phyloP scores from a whole-genome alignment of 2,113 vertebrate species.

The Neolamprologus ventralis region DNA sequence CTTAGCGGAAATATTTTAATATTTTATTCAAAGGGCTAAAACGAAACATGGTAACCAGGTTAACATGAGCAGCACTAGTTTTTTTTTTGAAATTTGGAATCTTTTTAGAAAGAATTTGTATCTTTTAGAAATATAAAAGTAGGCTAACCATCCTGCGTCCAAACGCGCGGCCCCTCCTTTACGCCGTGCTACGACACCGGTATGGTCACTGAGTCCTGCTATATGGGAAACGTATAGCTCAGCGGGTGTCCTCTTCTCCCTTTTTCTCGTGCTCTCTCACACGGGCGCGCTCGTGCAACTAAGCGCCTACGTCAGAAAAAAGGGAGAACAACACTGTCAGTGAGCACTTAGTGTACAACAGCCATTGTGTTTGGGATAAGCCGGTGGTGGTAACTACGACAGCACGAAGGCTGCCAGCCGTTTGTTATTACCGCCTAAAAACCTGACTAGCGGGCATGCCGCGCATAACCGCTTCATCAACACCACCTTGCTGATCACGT shows the following conservation, averaged over 20 bases:
- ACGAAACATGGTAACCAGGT: neutral
- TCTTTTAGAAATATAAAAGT: neutral
- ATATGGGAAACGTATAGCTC: conserved; percentile 10
- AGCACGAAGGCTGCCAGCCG: neutral
- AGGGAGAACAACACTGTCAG: neutral
- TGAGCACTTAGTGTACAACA: neutral
- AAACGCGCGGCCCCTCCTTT: neutral
- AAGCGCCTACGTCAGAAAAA: neutral
- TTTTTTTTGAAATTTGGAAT: neutral
- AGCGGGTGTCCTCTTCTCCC: neutral
- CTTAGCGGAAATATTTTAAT: neutral
- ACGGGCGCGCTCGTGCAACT: neutral
- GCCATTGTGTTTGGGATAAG: neutral
- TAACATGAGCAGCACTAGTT: neutral
- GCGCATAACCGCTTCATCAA: neutral
- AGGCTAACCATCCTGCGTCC: neutral
- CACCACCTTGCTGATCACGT: neutral
- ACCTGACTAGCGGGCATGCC: neutral
- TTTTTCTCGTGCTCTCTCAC: neutral
- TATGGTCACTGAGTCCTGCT: neutral
- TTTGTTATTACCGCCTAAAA: neutral
- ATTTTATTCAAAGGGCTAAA: neutral
- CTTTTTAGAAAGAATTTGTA: neutral
- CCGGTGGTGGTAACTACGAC: neutral
- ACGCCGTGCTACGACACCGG: neutral